phyloP scores from a whole-genome alignment of 2,888 invertebrate genomes.

The Cerceris ruficornis region DNA sequence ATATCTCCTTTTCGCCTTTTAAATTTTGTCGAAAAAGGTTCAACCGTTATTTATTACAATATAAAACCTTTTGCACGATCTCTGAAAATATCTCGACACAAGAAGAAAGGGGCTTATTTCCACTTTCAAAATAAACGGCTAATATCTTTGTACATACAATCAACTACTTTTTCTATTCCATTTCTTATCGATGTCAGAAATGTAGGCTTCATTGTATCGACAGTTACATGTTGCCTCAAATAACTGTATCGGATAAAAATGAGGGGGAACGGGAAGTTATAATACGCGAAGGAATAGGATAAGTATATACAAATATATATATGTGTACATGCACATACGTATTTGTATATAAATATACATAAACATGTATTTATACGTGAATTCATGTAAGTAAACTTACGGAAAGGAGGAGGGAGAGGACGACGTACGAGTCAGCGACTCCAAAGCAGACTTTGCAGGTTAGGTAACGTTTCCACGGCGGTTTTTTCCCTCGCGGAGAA shows the following conservation, averaged over 20 bases:
- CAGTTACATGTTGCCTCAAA: slow-evolving; percentile 35
- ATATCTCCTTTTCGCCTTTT: no score
- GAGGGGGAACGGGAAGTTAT: slow-evolving; percentile 21
- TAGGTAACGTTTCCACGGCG: slow-evolving; percentile 65
- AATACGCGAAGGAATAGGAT: slow-evolving; percentile 10
- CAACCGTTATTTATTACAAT: no score
- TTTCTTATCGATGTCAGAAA: not conserved
- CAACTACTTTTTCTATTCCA: not conserved
- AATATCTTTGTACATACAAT: no score
- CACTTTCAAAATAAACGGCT: no score
- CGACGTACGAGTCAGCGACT: slow-evolving; percentile 55
- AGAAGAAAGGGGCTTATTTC: no score
- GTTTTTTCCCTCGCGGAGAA: slow-evolving; percentile 69
- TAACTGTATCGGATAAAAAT: slow-evolving; percentile 49
- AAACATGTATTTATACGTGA: not conserved
- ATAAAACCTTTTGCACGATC: no score
- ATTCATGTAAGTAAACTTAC: slow-evolving; percentile 18
- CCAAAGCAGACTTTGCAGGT: slow-evolving; percentile 60
- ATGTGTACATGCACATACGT: not conserved
- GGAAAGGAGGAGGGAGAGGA: slow-evolving; percentile 25
- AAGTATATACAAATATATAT: not conserved
- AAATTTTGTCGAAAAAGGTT: no score
- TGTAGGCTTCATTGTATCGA: slow-evolving; percentile 18
- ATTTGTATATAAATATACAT: not conserved
- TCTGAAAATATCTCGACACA: no score